Base-by-base conservation (phyloP, 2,797 vertebrate genomes). In the Miichthys miiuy region DNA sequence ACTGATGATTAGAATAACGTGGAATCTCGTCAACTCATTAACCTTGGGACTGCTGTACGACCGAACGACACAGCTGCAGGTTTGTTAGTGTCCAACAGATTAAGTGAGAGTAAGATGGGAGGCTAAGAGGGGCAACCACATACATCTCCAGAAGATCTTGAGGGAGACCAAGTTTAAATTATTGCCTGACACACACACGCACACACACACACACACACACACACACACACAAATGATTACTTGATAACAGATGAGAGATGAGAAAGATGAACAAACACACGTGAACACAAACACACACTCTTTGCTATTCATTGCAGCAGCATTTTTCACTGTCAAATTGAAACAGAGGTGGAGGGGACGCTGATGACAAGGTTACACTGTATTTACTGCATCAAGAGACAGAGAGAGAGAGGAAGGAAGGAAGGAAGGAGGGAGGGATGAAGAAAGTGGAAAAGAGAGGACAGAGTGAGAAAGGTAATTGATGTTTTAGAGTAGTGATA, bases 401-500 rank as follows among this genome's bases (percentile, higher is more conserved):
- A 1, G 23, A 75, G 61, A 73, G 18, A 48, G 52, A 58, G 51
- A 30, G 48, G 21, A 50, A 38, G 34, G 2, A 2, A 38, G 34
- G 8, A 9, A 9, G 34, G 75, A 52, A 30, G 38, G 42, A 71
- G 63, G 76, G 56, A 23, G 46, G 18, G 41, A 38, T 38, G 58
- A 23, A 52, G 30, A 46, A 10, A 23, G 21, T 21, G 44, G 42
- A n/a, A 48, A 23, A 56, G 66, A 63, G 9, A 42, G n/a, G 23
- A 50, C 55, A 50, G 61, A 58, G 61, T 14, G 38, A 71, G 69
- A 30, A 68, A 76, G 70, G 79, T 90, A 92, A 92, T 81, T 90
- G 87, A 92, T 92, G 91, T 89, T 92, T 88, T 87, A 69, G 75
- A 87, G 87, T 79, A 78, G 77, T 82, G 87, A 91, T 89, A 91